Evolutionary conservation across 1,140 invertebrate genomes (phyloP).

Genomic region (Meloidogyne floridensis): DNA sequence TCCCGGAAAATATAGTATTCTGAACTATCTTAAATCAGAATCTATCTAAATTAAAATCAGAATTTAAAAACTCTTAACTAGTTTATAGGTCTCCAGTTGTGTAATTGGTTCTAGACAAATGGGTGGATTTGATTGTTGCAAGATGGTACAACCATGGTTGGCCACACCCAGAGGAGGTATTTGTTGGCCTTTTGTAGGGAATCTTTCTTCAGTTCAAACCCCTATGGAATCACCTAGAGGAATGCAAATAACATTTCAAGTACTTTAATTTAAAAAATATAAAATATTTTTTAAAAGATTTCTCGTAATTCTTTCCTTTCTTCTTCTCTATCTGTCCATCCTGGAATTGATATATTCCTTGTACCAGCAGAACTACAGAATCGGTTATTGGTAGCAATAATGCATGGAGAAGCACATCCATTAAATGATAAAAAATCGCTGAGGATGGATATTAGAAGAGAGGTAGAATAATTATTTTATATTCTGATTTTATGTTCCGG

Average conservation of each 20-base stretch:
- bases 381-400: constrained; percentile 28
- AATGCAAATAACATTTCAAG: constrained; percentile 34
- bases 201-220: constrained; percentile 19
- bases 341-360: constrained; percentile 34
- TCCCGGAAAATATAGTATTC: too few species aligned
- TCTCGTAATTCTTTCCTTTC: constrained; percentile 34
- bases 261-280: not conserved
- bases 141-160: constrained; percentile 29
- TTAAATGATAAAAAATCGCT: constrained; percentile 23
- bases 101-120: constrained; percentile 21
- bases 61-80: not conserved
- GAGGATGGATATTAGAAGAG: constrained; percentile 22
- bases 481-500: too few species aligned
- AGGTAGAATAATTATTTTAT: not conserved
- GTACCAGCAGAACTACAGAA: constrained; percentile 27
- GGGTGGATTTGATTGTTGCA: constrained; percentile 36
- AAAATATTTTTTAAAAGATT: constrained; percentile 25
- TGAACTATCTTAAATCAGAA: too few species aligned
- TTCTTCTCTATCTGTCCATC: constrained; percentile 23
- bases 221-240: constrained; percentile 25
- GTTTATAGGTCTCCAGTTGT: constrained; percentile 21
- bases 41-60: too few species aligned
- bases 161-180: constrained; percentile 19
- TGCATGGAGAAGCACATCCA: constrained; percentile 22
- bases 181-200: constrained; percentile 31